A percentile compares a stretch with the other conserved stretches of the same genome.
phyloP scores from a whole-genome alignment of 2,797 vertebrate species.

The Sebastes melanostomus region DNA sequence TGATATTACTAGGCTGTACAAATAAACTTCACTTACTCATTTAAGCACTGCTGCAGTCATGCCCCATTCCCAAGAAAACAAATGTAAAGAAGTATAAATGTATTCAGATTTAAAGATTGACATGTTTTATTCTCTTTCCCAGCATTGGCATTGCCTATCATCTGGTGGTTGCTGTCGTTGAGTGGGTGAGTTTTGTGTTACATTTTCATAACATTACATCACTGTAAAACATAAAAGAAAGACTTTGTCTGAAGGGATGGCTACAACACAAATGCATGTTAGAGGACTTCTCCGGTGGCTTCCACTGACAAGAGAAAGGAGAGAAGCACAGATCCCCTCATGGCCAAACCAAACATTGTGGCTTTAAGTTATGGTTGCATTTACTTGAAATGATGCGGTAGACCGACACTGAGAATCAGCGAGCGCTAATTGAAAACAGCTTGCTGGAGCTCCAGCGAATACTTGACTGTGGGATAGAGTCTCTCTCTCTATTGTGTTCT shows the following conservation, averaged over 20 bases:
- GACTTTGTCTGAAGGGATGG: not conserved
- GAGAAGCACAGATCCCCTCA: conserved; percentile 29
- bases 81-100: not conserved
- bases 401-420: conserved; percentile 69
- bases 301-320: conserved; percentile 43
- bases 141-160: not conserved
- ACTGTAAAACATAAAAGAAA: not conserved
- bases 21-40: conserved; percentile 1
- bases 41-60: not conserved
- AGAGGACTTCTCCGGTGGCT: conserved; percentile 34
- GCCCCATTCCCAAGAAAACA: not conserved
- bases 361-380: conserved; percentile 68
- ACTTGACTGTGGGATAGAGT: conserved; percentile 54
- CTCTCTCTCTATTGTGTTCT: conserved; percentile 47
- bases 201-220: conserved; percentile 27
- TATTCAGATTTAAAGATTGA: not conserved
- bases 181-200: not conserved
- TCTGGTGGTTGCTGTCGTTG: not conserved
- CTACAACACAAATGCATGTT: not conserved
- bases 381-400: conserved; percentile 73
- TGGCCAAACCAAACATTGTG: conserved; percentile 73
- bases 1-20: not conserved
- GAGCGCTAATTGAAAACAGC: conserved; percentile 76
- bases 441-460: conserved; percentile 40
- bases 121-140: not conserved